Evolutionary conservation across 2,797 vertebrate species (phyloP).

Genomic region (Numenius phaeopus): DNA sequence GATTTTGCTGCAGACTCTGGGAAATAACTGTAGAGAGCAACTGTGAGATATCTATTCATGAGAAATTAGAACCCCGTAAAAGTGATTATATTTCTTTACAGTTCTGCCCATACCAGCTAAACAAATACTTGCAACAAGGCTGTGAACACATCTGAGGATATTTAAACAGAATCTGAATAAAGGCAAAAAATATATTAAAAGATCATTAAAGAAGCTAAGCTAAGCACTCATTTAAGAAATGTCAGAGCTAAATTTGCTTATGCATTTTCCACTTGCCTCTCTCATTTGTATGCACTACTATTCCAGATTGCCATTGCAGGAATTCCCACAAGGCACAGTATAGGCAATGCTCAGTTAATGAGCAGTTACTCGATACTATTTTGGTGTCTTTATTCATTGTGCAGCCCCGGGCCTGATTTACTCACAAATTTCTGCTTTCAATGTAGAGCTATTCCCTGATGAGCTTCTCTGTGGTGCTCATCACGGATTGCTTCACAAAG

Average conservation of each 20-base stretch:
- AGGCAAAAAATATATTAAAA: constrained; percentile 6
- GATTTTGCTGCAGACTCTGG: neutral
- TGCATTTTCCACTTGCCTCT: neutral
- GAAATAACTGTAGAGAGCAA: neutral
- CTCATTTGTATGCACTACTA: constrained; percentile 8
- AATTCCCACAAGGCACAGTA: constrained; percentile 31
- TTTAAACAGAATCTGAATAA: constrained; percentile 7
- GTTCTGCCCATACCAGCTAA: neutral
- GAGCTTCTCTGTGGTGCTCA: constrained; percentile 9
- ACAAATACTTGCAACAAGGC: neutral
- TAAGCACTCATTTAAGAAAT: constrained; percentile 1
- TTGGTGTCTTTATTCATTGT: constrained; percentile 27
- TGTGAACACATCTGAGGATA: neutral
- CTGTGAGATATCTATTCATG: neutral
- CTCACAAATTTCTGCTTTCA: constrained; percentile 29
- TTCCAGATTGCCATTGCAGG: neutral
- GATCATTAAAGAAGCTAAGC: neutral
- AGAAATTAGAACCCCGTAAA: neutral
- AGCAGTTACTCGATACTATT: constrained; percentile 41
- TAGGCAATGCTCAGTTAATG: constrained; percentile 42
- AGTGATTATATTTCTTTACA: neutral
- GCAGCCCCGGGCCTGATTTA: constrained; percentile 32
- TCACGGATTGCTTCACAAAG: neutral
- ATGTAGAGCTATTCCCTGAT: neutral
- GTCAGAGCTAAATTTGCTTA: constrained; percentile 18